A percentile compares a stretch with the other conserved stretches of the same genome.
These are phyloP conservation scores for Todus mexicanus DNA, from an alignment of 2,797 vertebrate genomes.

Conservation along the genomic window DNA sequence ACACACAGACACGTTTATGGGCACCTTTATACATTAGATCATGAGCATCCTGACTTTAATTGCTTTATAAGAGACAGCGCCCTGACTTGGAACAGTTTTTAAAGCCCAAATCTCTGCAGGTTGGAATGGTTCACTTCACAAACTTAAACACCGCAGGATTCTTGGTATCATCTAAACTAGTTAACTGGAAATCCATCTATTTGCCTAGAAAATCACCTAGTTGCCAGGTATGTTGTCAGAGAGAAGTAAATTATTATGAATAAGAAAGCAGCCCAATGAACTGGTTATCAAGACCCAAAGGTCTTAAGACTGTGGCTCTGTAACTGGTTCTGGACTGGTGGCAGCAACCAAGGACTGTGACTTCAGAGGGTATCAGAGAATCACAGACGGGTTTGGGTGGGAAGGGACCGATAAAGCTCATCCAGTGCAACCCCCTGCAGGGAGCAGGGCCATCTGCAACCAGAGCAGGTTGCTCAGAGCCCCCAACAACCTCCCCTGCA, in stretches of 20 bases:
- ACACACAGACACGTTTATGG: neutral
- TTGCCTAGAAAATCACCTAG: neutral
- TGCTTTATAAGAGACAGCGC: neutral
- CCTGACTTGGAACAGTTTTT: neutral
- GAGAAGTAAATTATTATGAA: neutral
- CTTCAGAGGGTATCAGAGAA: neutral
- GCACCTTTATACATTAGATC: neutral
- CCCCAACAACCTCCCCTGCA: no score
- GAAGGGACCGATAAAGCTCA: no score
- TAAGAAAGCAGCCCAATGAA: neutral
- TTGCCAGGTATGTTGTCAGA: neutral
- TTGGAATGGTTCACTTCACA: neutral
- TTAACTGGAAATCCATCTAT: neutral
- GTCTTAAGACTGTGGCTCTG: no score
- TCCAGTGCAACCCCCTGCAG: no score
- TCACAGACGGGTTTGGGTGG: no score
- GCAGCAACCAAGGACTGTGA: neutral
- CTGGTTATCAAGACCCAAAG: neutral
- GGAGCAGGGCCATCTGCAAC: no score
- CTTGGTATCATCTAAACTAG: neutral
- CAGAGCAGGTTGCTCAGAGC: no score
- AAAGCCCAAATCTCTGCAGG: neutral
- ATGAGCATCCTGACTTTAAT: neutral
- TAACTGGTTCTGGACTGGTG: neutral
- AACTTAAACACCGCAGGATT: neutral